phyloP scores from a whole-genome alignment of 2,113 vertebrate genomes.

The Columba janthina region DNA sequence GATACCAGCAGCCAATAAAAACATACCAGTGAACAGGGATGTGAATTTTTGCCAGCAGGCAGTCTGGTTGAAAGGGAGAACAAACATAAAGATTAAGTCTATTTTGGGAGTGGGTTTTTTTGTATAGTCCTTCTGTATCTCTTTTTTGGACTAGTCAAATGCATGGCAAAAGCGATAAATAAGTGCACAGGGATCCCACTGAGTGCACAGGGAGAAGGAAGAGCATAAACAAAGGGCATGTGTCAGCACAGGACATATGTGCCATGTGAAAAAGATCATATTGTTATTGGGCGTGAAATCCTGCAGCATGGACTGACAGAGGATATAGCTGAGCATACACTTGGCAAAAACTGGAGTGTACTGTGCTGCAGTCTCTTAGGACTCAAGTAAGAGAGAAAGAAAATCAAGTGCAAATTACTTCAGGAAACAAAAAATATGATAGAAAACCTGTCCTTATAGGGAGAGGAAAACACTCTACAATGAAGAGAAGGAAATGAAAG shows the following conservation, averaged over 20 bases:
- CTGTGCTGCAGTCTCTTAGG: background rate
- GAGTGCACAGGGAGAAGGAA: background rate
- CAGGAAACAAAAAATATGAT: background rate
- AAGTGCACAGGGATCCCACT: background rate
- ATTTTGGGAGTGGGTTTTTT: background rate
- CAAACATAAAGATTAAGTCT: conserved; percentile 14
- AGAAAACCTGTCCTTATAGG: background rate
- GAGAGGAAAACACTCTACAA: background rate
- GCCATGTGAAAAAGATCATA: background rate
- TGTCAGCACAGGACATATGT: background rate
- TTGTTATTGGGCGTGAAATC: background rate
- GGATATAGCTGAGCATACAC: background rate
- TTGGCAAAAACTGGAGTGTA: background rate
- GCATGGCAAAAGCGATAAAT: background rate
- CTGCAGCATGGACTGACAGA: background rate
- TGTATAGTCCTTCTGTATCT: background rate
- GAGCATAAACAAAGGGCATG: background rate
- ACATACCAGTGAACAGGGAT: conserved; percentile 5
- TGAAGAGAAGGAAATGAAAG: background rate
- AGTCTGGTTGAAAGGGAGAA: conserved; percentile 7
- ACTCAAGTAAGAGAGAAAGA: background rate
- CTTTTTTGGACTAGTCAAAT: background rate
- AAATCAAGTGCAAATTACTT: background rate
- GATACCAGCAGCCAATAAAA: conserved; percentile 34
- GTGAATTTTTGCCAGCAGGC: conserved; percentile 24